Evolutionary conservation across 2,888 invertebrate genomes (phyloP), one percentile per base, ranked within the genome.

Genomic region (Pycnomerus fuliginosus): DNA sequence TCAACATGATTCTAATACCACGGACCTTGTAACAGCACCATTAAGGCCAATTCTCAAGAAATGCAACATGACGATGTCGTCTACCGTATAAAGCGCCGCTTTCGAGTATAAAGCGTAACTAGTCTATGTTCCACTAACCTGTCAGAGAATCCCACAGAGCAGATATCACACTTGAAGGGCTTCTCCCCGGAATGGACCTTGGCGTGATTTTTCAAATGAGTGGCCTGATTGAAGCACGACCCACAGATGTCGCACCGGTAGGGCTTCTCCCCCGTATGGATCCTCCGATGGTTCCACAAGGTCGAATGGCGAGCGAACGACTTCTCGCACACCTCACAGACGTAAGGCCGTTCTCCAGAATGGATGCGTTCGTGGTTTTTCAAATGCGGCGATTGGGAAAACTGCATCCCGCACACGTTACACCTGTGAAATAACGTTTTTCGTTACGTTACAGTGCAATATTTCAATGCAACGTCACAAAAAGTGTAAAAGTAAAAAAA

Each of bases 301-400:
- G 90, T 91, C 3, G 90, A 90, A 69, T 90, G 90, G 52, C 90
- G 78, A 27, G 90, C 90, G 68, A 91, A 90, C 16, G 89, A 89
- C 72, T 91, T 91, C 67, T 90, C 90, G 64, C 90, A 91, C 13
- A 90, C 85, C 70, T 90, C 90, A 69, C 90, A 91, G 46, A 90
- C 89, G 68, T 90, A 90, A 0, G 90, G 90, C 51, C 90, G 82
- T 64, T 90, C 90, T 2, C 90, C 90, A 17, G 89, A 89, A 69
- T 91, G 90, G 41, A 90, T 90, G 62, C 90, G 79, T 71, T 91
- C 90, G 65, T 90, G 90, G 69, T 90, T 91, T 65, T 90, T 90
- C 38, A 91, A 75, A 76, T 91, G 90, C 1, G 90, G 90, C 40
- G 88, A 88, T 64, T 91, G 90, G 3, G 90, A 90, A 69, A 91